These are phyloP conservation scores for Coluber constrictor DNA, from an alignment of 2,797 vertebrate species.

Conservation along the genomic window DNA sequence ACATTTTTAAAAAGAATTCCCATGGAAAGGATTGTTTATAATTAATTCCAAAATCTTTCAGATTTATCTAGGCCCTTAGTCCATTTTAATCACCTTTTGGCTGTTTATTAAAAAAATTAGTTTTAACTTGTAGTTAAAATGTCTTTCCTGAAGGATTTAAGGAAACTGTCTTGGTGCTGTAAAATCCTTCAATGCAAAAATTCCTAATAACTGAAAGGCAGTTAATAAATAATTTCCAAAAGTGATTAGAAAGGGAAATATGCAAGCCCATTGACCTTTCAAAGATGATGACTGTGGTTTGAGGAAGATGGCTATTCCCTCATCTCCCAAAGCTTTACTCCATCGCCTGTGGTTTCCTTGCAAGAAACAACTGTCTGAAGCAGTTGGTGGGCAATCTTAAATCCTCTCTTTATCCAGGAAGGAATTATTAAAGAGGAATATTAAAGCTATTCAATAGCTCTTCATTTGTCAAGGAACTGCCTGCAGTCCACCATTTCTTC, in stretches of 20 bases:
- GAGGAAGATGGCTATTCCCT: background rate
- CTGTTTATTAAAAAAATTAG: background rate
- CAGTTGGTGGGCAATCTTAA: background rate
- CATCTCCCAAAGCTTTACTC: background rate
- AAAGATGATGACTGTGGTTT: background rate
- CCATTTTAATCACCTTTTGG: background rate
- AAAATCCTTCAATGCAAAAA: background rate
- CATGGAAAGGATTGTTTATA: background rate
- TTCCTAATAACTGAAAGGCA: background rate
- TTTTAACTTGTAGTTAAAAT: background rate
- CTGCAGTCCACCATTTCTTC: background rate
- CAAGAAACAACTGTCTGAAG: background rate
- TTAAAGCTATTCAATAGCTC: background rate
- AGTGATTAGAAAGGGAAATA: background rate
- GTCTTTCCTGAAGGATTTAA: background rate
- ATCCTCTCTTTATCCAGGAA: background rate
- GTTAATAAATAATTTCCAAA: background rate
- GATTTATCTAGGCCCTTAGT: background rate
- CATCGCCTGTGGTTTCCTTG: background rate
- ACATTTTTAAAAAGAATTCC: background rate
- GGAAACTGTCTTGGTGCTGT: background rate
- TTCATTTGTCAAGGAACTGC: background rate
- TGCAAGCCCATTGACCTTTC: background rate
- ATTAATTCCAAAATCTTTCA: background rate
- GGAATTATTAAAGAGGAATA: background rate